phyloP scores from a whole-genome alignment of 2,888 invertebrate species.

The Calameuta pallipes region DNA sequence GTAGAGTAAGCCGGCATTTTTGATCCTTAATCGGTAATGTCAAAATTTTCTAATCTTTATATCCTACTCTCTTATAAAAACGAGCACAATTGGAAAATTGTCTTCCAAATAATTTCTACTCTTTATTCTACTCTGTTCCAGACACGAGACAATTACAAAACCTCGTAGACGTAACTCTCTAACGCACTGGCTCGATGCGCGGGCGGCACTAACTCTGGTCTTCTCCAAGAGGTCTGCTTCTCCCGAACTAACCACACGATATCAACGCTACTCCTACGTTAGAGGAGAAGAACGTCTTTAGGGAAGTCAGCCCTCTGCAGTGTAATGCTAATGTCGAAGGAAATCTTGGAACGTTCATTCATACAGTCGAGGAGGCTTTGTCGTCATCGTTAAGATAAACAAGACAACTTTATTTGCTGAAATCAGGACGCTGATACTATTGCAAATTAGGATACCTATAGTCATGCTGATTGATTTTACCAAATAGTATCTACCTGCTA shows the following conservation, averaged over 20 bases:
- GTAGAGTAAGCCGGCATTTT: slow-evolving; percentile 59
- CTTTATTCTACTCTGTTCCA: slow-evolving; percentile 1
- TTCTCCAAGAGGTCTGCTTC: slow-evolving; percentile 29
- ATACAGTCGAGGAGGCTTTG: background rate
- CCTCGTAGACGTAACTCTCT: slow-evolving; percentile 17
- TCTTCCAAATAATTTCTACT: background rate
- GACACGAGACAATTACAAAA: background rate
- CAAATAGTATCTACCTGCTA: too few relatives aligned
- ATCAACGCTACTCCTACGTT: slow-evolving; percentile 6
- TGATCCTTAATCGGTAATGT: slow-evolving; percentile 22
- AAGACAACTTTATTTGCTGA: background rate
- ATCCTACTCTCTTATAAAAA: slow-evolving; percentile 6
- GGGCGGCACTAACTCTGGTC: slow-evolving; percentile 60
- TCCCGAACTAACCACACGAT: slow-evolving; percentile 1
- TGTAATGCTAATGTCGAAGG: background rate
- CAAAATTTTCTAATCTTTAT: slow-evolving; percentile 20
- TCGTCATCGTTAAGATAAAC: background rate
- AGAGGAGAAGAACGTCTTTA: background rate
- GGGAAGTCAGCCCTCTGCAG: background rate
- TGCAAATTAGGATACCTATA: background rate
- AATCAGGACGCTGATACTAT: background rate
- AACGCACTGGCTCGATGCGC: slow-evolving; percentile 59
- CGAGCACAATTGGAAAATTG: background rate
- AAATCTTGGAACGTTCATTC: background rate
- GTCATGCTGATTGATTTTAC: too few relatives aligned